Percentiles rank a stretch among this genome's conserved stretches.
These are phyloP conservation scores for Drosophila nr. perissopoda DNA, from an alignment of 2,888 invertebrate genomes.

Conservation along the genomic window DNA sequence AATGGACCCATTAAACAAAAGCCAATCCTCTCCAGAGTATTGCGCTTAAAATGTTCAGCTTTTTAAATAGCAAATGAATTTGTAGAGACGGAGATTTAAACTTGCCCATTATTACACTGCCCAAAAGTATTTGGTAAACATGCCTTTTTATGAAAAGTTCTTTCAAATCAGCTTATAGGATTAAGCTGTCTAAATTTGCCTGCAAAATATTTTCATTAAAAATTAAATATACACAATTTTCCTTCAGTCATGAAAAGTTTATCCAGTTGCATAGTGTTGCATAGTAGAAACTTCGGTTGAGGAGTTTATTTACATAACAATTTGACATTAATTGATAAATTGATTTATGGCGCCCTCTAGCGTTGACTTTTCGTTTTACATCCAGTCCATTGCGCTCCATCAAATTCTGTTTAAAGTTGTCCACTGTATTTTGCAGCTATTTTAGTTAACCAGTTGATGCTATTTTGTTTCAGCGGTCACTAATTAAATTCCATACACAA, in stretches of 20 bases:
- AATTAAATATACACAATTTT: neutral
- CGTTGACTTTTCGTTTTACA: constrained; percentile 48
- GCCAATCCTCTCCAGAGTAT: constrained; percentile 24
- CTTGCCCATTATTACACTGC: constrained; percentile 13
- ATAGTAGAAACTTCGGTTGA: constrained; percentile 16
- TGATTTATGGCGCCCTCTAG: constrained; percentile 56
- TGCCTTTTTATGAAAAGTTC: neutral
- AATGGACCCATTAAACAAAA: constrained; percentile 33
- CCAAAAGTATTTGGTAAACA: neutral
- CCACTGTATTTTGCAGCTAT: constrained; percentile 41
- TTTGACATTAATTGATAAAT: constrained; percentile 69
- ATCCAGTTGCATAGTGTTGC: constrained; percentile 3
- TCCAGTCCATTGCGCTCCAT: constrained; percentile 41
- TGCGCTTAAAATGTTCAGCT: constrained; percentile 33
- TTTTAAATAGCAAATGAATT: constrained; percentile 29
- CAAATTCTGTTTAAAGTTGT: constrained; percentile 51
- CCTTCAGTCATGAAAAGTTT: too few relatives aligned
- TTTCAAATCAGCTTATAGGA: neutral
- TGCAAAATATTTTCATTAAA: neutral
- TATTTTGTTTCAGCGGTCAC: constrained; percentile 27
- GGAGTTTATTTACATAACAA: constrained; percentile 58
- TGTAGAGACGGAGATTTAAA: neutral
- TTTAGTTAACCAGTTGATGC: constrained; percentile 44
- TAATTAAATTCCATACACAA: constrained; percentile 62
- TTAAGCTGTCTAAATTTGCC: neutral